Percentiles rank a stretch among this genome's conserved stretches.
Evolutionary conservation across 2,888 invertebrate genomes (phyloP).

Genomic region (Drosophila fulvimacula): DNA sequence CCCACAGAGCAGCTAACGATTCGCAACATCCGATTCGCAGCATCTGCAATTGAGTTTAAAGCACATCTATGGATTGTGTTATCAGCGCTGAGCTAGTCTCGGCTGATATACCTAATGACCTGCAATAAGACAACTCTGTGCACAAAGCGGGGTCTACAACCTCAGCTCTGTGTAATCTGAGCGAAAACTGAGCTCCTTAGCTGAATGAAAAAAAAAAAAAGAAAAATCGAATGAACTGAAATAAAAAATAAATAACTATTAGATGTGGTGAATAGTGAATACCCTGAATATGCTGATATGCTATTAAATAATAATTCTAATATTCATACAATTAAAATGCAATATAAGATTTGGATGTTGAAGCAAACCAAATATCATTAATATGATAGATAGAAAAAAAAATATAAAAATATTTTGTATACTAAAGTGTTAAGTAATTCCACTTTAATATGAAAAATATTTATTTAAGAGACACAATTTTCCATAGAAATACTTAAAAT

Average conservation of each 20-base stretch:
- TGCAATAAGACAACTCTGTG: slow-evolving; percentile 13
- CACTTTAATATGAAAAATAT: too few relatives aligned
- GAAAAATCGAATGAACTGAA: neutral
- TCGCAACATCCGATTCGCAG: slow-evolving; percentile 28
- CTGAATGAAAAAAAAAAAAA: slow-evolving; percentile 2
- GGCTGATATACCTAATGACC: slow-evolving; percentile 44
- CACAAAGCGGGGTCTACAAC: slow-evolving; percentile 39
- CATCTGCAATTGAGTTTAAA: neutral
- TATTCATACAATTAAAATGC: too few relatives aligned
- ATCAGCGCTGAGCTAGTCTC: slow-evolving; percentile 21
- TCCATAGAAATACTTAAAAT: neutral
- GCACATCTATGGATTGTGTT: slow-evolving; percentile 14
- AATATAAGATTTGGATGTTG: neutral
- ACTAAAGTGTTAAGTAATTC: too few relatives aligned
- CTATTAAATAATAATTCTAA: too few relatives aligned
- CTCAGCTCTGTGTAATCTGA: slow-evolving; percentile 46
- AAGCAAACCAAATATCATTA: neutral
- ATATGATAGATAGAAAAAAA: neutral
- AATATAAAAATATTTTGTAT: too few relatives aligned
- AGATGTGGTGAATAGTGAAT: neutral
- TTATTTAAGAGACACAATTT: too few relatives aligned
- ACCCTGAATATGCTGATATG: too few relatives aligned
- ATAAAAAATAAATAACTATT: neutral
- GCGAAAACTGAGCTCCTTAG: slow-evolving; percentile 36
- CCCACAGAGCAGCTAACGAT: slow-evolving; percentile 32